Conservation (phyloP, 2,797 vertebrate genomes). For the Kryptolebias ocellatus region DNA sequence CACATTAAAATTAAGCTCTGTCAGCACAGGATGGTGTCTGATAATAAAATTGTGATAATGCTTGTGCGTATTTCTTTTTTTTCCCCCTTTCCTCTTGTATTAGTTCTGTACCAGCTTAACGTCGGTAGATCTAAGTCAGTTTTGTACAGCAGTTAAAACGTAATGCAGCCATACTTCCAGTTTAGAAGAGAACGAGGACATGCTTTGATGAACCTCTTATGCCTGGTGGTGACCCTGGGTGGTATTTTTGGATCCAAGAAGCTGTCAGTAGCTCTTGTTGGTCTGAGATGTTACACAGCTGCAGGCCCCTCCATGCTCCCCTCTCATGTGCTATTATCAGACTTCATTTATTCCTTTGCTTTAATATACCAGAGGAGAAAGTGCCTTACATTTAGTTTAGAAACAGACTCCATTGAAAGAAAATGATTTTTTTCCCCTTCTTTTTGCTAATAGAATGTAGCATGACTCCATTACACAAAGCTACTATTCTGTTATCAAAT, state of each 20-base stretch:
- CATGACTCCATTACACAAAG: no score
- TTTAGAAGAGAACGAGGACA: background rate
- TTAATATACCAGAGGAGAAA: background rate
- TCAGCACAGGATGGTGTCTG: conserved; percentile 27
- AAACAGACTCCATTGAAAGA: no score
- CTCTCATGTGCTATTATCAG: conserved; percentile 22
- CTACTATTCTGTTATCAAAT: no score
- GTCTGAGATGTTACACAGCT: conserved; percentile 66
- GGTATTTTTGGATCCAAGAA: conserved; percentile 65
- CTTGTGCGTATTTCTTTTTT: background rate
- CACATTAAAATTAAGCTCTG: conserved; percentile 31
- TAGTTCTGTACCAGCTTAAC: background rate
- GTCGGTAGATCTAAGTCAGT: background rate
- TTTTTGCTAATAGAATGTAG: no score
- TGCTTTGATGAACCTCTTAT: conserved; percentile 12
- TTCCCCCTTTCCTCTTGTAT: background rate
- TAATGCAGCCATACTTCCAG: background rate
- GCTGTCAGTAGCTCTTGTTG: conserved; percentile 63
- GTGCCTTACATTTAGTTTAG: background rate
- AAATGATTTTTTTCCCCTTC: no score
- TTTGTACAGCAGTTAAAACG: background rate
- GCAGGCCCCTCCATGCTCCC: conserved; percentile 21
- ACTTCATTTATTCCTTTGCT: no score
- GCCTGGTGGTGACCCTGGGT: conserved; percentile 22
- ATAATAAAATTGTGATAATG: conserved; percentile 53